phyloP scores from a whole-genome alignment of 2,888 invertebrate genomes.

The Ophion obscuratus region DNA sequence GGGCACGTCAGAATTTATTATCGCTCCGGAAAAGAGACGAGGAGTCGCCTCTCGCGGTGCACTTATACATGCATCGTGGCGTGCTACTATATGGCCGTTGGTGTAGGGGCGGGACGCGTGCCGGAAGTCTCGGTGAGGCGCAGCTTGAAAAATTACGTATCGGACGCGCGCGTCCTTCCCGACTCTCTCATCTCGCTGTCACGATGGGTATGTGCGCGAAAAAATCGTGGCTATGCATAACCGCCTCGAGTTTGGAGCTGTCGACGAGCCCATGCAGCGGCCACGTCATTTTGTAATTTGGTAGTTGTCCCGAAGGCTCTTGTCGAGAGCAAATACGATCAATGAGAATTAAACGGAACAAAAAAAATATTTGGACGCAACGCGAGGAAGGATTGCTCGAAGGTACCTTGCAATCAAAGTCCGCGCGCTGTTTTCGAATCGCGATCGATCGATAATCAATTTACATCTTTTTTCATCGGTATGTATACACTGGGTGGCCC shows the following conservation, averaged over 20 bases:
- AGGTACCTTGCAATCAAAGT: slow-evolving; percentile 43
- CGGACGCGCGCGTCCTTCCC: slow-evolving; percentile 48
- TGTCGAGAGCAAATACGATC: slow-evolving; percentile 10
- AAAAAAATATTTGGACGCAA: slow-evolving; percentile 1
- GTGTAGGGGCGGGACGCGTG: slow-evolving; percentile 68
- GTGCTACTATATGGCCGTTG: slow-evolving; percentile 63
- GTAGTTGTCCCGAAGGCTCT: slow-evolving; percentile 42
- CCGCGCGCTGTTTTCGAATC: slow-evolving; percentile 27
- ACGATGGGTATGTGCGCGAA: slow-evolving; percentile 36
- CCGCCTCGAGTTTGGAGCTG: slow-evolving; percentile 59
- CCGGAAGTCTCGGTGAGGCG: slow-evolving; percentile 65
- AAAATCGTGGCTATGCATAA: slow-evolving; percentile 51
- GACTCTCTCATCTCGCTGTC: slow-evolving; percentile 51
- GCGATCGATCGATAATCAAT: slow-evolving; percentile 56
- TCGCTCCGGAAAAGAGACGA: slow-evolving; percentile 59
- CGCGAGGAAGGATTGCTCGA: slow-evolving; percentile 14
- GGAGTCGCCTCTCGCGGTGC: slow-evolving; percentile 36
- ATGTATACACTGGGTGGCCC: background rate
- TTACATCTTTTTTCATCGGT: slow-evolving; percentile 30
- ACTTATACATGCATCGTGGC: slow-evolving; percentile 28
- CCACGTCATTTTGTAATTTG: slow-evolving; percentile 42
- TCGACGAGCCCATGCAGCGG: slow-evolving; percentile 41
- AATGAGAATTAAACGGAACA: slow-evolving; percentile 13
- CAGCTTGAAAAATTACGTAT: slow-evolving; percentile 66
- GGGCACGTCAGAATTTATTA: slow-evolving; percentile 68